phyloP scores from a whole-genome alignment of 2,113 vertebrate species.

The Taxidea taxus region DNA sequence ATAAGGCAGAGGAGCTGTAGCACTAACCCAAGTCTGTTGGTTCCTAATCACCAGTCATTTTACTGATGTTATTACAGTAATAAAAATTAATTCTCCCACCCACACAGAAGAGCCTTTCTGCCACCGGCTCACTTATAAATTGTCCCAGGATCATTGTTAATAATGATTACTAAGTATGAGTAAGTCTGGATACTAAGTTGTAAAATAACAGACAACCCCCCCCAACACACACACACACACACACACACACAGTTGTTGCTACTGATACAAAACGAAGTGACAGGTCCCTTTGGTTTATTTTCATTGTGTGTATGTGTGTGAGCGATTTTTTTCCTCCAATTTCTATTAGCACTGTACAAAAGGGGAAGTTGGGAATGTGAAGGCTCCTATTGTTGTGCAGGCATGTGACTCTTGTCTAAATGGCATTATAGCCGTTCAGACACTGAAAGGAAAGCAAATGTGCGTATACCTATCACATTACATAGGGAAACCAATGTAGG shows the following conservation, averaged over 20 bases:
- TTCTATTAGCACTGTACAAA: constrained; percentile 42
- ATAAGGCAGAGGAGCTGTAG: constrained; percentile 12
- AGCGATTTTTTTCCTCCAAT: background rate
- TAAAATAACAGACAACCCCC: constrained; percentile 6
- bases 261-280: background rate
- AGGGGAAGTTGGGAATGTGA: constrained; percentile 63
- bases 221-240: too few relatives aligned
- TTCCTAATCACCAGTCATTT: constrained; percentile 32
- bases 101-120: constrained; percentile 36
- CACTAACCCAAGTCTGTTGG: background rate
- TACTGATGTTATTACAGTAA: background rate
- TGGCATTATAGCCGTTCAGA: constrained; percentile 55
- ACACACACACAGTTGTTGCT: background rate
- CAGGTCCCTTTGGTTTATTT: constrained; percentile 20
- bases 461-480: constrained; percentile 48
- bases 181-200: constrained; percentile 12
- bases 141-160: constrained; percentile 47
- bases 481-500: constrained; percentile 69
- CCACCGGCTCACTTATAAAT: constrained; percentile 44
- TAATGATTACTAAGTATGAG: constrained; percentile 47
- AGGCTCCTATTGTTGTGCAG: constrained; percentile 36
- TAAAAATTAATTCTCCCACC: constrained; percentile 44
- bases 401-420: constrained; percentile 63
- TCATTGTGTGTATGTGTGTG: background rate
- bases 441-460: constrained; percentile 65